phyloP scores from a whole-genome alignment of 2,888 invertebrate genomes.

The Coelogynopora nodosa region DNA sequence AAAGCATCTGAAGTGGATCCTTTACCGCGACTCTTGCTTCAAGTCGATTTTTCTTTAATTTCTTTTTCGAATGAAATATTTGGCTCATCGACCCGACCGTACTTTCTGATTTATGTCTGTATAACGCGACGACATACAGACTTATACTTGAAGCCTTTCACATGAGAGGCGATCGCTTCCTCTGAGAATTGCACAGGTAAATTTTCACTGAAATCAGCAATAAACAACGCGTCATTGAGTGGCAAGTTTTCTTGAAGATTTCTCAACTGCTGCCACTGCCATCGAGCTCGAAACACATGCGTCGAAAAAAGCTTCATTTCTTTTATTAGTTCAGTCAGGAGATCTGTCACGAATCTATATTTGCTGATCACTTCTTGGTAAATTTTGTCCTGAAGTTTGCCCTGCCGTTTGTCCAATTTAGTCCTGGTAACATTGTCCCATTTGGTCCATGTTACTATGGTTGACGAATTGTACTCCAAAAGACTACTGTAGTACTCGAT shows the following conservation, averaged over 20 bases:
- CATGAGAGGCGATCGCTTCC: background rate
- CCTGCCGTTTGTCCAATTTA: constrained; percentile 2
- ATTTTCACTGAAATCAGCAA: background rate
- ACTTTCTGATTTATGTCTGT: background rate
- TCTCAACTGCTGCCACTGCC: constrained; percentile 28
- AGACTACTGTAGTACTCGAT: background rate
- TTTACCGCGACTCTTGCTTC: too few relatives aligned
- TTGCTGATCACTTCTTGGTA: constrained; percentile 24
- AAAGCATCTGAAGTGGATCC: too few relatives aligned
- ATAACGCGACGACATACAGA: background rate
- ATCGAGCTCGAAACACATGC: constrained; percentile 6
- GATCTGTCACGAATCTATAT: constrained; percentile 4
- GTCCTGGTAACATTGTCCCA: background rate
- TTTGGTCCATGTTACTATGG: constrained; percentile 18
- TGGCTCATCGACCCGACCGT: background rate
- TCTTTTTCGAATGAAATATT: background rate
- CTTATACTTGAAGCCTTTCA: background rate
- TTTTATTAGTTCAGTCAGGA: background rate
- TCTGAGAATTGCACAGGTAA: background rate
- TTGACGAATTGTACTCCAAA: constrained; percentile 8
- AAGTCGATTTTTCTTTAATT: too few relatives aligned
- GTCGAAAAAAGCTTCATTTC: constrained; percentile 19
- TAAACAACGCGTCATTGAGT: constrained; percentile 8
- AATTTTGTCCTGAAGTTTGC: constrained; percentile 10
- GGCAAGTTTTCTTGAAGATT: constrained; percentile 12